phyloP scores from a whole-genome alignment of 92 coral and sea anemone species.

The Paramuricea clavata region DNA sequence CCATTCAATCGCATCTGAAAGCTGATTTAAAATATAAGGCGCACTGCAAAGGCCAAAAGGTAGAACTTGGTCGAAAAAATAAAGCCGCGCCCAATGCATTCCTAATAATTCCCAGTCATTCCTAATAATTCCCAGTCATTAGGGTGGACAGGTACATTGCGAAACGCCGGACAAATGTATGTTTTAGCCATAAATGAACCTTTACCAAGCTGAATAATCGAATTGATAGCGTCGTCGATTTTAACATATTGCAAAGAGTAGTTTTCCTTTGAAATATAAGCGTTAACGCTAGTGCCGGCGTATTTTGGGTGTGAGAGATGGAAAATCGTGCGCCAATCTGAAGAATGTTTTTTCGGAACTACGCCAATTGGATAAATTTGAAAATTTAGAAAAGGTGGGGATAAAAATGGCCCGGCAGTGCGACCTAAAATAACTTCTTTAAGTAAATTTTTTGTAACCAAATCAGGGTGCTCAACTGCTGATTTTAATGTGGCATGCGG shows the following conservation, averaged over 20 bases:
- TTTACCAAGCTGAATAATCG: background rate
- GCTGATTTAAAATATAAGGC: too few relatives aligned
- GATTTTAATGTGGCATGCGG: too few relatives aligned
- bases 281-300: background rate
- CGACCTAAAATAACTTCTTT: slow-evolving; percentile 18
- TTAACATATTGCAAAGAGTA: background rate
- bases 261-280: background rate
- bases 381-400: slow-evolving; percentile 6
- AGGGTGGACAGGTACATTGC: background rate
- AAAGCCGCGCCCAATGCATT: background rate
- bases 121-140: background rate
- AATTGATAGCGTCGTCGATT: slow-evolving; percentile 20
- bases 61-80: background rate
- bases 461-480: background rate
- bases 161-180: background rate
- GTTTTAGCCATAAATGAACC: slow-evolving; percentile 5
- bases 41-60: too few relatives aligned
- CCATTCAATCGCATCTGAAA: too few relatives aligned
- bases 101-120: too few relatives aligned
- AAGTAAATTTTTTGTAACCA: background rate
- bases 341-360: background rate
- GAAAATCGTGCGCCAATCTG: too few relatives aligned
- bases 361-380: slow-evolving; percentile 23
- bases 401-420: background rate
- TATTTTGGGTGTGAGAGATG: slow-evolving; percentile 3